Conservation (phyloP, 2,888 invertebrate genomes). For the Lymantria dispar region DNA sequence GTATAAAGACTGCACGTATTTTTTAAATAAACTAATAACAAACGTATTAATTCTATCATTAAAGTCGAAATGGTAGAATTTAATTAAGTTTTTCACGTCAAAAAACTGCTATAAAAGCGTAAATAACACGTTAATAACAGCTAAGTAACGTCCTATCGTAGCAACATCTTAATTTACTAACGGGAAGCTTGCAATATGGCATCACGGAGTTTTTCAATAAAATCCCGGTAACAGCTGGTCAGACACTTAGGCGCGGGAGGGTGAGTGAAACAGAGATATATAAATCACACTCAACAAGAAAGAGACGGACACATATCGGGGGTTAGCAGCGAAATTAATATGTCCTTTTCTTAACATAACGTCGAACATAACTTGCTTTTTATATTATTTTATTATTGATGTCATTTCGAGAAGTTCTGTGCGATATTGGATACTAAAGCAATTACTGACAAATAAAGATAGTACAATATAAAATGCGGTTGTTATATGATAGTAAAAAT, state of each 20-base stretch:
- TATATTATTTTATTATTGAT: slow-evolving; percentile 77
- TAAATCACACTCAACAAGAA: slow-evolving; percentile 27
- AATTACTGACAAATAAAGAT: slow-evolving; percentile 30
- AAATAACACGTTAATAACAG: slow-evolving; percentile 35
- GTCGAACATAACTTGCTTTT: slow-evolving; percentile 57
- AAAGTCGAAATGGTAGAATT: slow-evolving; percentile 9
- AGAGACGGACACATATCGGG: slow-evolving; percentile 45
- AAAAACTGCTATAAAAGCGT: slow-evolving; percentile 28
- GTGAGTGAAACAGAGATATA: slow-evolving; percentile 47
- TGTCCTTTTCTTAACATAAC: slow-evolving; percentile 73
- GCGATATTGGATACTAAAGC: slow-evolving; percentile 24
- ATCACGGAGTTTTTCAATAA: slow-evolving; percentile 77
- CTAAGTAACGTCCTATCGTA: slow-evolving; percentile 31
- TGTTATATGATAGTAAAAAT: neutral
- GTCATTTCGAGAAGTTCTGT: slow-evolving; percentile 30
- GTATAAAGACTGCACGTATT: neutral
- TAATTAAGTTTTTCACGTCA: slow-evolving; percentile 26
- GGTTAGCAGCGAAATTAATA: slow-evolving; percentile 72
- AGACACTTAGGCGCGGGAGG: slow-evolving; percentile 75
- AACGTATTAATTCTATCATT: neutral
- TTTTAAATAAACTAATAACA: neutral
- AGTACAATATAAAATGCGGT: slow-evolving; percentile 8
- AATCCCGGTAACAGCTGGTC: slow-evolving; percentile 72
- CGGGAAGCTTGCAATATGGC: slow-evolving; percentile 70
- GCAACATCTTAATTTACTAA: slow-evolving; percentile 79